A percentile compares a stretch with the other conserved stretches of the same genome.
Evolutionary conservation across 2,888 invertebrate genomes (phyloP).

Genomic region (Zaprionus lineosus): DNA sequence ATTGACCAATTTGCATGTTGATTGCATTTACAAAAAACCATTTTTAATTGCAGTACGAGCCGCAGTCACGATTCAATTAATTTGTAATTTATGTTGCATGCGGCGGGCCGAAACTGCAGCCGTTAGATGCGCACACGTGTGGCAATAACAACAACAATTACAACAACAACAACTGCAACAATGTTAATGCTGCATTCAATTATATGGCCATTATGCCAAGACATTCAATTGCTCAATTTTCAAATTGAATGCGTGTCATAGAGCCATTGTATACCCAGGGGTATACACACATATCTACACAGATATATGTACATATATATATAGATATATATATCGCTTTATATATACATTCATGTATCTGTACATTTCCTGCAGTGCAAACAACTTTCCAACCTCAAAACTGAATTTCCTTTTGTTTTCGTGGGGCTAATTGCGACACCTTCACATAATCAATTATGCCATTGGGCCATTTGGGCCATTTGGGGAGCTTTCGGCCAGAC

Average conservation of each 20-base stretch:
- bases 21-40: conserved; percentile 44
- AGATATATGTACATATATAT: no score
- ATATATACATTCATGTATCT: background rate
- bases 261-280: conserved; percentile 17
- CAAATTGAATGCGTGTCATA: conserved; percentile 37
- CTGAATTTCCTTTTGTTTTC: conserved; percentile 53
- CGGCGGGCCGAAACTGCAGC: conserved; percentile 18
- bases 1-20: conserved; percentile 65
- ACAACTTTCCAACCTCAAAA: conserved; percentile 46
- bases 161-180: background rate
- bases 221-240: conserved; percentile 41
- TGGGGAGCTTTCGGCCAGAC: no score
- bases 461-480: no score
- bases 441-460: conserved; percentile 53
- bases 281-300: no score
- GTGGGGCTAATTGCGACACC: conserved; percentile 52
- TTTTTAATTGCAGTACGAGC: conserved; percentile 32
- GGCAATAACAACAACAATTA: background rate
- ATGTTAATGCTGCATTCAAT: conserved; percentile 17
- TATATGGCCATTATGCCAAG: conserved; percentile 32
- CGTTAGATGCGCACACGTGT: conserved; percentile 20
- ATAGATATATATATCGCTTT: no score
- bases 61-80: conserved; percentile 54
- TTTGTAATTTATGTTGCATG: conserved; percentile 48
- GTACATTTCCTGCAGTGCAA: conserved; percentile 36